Base-by-base conservation (phyloP, 2,797 vertebrate genomes). In the Chlorospingus flavigularis region DNA sequence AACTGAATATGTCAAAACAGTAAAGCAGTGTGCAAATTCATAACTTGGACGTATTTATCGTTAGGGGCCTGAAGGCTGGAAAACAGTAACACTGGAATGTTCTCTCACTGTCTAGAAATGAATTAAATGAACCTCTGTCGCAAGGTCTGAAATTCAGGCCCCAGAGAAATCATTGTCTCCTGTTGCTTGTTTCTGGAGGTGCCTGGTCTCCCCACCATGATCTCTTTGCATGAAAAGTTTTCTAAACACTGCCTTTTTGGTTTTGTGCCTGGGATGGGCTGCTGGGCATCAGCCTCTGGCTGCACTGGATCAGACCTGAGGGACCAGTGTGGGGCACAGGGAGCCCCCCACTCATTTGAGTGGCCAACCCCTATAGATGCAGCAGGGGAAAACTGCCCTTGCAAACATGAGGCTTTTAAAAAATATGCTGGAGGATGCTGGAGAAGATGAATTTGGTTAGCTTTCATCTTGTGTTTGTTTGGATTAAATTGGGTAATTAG, bases 401-500 rank as follows among this genome's bases (percentile, higher is more conserved):
- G 53, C 65, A 88, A 86, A 28, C 17, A n/a, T 42, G 23, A 43
- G 0, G 7, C 79, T 90, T 80, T 71, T 80, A 85, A 87, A 76
- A 62, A 37, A 33, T 25, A 26, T 0, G 0, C 47, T 62, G 61
- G n/a, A 83, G 42, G 42, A 61, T 35, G 28, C 54, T 26, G 60
- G 11, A 40, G 63, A 93, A 71, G 66, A 75, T 72, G 31, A 67
- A 57, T 94, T 83, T 80, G 28, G 24, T 87, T 90, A 82, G 60
- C 31, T 92, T 94, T 71, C 18, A 30, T 72, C 53, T 74, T 28
- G 4, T 76, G 37, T 89, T 79, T 57, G 45, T 78, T 71, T 54
- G 47, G 45, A 67, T 95, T 89, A 67, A 89, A 71, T 50, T 65
- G 57, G 48, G 19, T 73, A 91, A 89, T 85, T 61, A 84, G 74